Conservation (phyloP, 2,888 invertebrate genomes). For the Caenorhabditis imperialis region DNA sequence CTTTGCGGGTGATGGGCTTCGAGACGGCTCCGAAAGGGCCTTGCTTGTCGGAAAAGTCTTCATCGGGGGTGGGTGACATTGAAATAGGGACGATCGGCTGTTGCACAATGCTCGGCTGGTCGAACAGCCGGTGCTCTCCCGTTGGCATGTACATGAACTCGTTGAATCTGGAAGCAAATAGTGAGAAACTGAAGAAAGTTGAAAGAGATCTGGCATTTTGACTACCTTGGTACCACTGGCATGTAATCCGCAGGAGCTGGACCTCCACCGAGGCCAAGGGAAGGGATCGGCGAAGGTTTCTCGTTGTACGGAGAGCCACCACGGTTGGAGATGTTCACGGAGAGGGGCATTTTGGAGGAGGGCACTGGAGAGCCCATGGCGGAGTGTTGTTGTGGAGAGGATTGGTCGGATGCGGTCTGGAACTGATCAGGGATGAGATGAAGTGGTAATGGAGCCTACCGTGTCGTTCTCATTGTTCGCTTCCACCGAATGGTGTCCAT, state of each 20-base stretch:
- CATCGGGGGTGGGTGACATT: constrained; percentile 46
- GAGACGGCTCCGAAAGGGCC: constrained; percentile 63
- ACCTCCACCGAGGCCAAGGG: constrained; percentile 25
- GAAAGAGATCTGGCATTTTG: no score
- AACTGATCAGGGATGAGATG: no score
- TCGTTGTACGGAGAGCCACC: constrained; percentile 40
- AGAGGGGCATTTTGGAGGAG: constrained; percentile 45
- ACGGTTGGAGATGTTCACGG: constrained; percentile 41
- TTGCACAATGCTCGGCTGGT: constrained; percentile 29
- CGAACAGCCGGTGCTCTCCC: constrained; percentile 66
- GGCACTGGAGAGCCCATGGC: constrained; percentile 50
- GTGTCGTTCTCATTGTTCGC: constrained; percentile 52
- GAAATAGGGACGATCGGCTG: no score
- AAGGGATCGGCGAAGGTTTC: constrained; percentile 23
- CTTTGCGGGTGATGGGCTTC: constrained; percentile 50
- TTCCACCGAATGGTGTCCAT: constrained; percentile 28
- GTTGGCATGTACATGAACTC: constrained; percentile 60
- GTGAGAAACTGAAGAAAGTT: not conserved
- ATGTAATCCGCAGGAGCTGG: constrained; percentile 58
- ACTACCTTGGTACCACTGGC: constrained; percentile 11
- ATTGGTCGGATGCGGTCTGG: constrained; percentile 54
- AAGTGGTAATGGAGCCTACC: no score
- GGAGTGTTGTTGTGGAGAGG: constrained; percentile 57
- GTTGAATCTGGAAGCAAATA: constrained; percentile 56
- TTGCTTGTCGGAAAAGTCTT: constrained; percentile 44